Conservation (phyloP, 2,113 vertebrate species). For the Pygoscelis antarcticus region DNA sequence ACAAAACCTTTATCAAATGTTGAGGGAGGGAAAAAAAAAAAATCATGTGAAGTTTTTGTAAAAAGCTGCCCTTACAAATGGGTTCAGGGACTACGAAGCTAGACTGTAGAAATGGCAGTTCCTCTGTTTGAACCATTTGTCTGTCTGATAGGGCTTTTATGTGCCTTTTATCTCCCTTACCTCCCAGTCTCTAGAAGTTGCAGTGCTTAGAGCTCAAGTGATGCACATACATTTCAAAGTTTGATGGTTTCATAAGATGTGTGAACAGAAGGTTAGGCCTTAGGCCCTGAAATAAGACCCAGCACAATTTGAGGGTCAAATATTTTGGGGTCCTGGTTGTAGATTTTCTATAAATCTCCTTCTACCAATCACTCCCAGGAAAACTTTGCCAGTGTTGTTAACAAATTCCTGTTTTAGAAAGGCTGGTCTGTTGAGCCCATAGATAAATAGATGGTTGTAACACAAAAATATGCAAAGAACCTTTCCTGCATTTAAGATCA, state of each 20-base stretch:
- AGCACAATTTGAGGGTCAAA: neutral
- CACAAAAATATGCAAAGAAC: neutral
- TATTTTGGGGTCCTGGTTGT: neutral
- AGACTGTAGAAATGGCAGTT: neutral
- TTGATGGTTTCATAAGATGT: neutral
- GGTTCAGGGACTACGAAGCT: neutral
- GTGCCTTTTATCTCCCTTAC: neutral
- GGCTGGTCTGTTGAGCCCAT: neutral
- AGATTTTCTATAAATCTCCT: neutral
- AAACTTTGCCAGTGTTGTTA: neutral
- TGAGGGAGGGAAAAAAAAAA: neutral
- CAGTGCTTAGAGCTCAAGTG: neutral
- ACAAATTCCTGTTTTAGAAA: neutral
- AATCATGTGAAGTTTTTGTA: neutral
- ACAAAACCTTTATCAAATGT: neutral
- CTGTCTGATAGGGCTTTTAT: neutral
- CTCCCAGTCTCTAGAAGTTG: neutral
- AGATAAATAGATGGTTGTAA: neutral
- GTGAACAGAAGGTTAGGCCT: neutral
- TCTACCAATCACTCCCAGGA: neutral
- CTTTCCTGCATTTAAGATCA: neutral
- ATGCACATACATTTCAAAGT: neutral
- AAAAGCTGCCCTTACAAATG: neutral
- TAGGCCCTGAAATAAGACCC: neutral
- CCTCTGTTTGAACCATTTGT: neutral